Base-by-base conservation (phyloP, 2,113 vertebrate species). In the Panthera tigris region DNA sequence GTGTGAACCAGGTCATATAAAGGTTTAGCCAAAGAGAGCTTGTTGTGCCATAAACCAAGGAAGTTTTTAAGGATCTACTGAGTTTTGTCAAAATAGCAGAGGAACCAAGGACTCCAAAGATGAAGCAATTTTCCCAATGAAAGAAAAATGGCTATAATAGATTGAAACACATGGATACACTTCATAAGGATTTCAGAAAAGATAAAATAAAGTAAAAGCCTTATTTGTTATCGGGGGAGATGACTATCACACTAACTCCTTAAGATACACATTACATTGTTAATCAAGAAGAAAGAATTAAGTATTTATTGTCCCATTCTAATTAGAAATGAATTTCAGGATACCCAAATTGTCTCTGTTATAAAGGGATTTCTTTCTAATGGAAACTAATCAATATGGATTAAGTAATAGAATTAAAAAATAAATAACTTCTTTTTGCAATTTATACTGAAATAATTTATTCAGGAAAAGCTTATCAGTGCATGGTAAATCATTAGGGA, bases 221-320 rank as follows among this genome's bases (percentile, higher is more conserved):
- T 29, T 73, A 69, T 80, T 80, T 85, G 14, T 55, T 55, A 25
- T 8, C 4, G 23, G 61, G 15, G 5, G 19, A 96, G 41, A 21
- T 78, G 41, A 41, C 12, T 41, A 8, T 55, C 89, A 25, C 2
- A 61, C 45, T 76, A 76, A 87, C 8, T 96, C 41, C 27, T 78
- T 82, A 81, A 85, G 21, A 65, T 39, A 65, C 18, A 7, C 25
- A 89, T 11, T 81, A 16, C 29, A 89, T 27, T 81, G 15, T 31
- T 50, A 69, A 55, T 76, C 86, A 89, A 89, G 45, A 91, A 88
- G n/a, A 78, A 96, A 61, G 11, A 12, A 85, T 81, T 68, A 93
- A 69, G 12, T 8, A 82, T 94, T 76, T 86, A 82, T 78, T 92
- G 4, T 80, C 81, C 29, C 36, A 69, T 90, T 90, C 61, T 69